Conservation (phyloP, 2,888 invertebrate genomes). For the Antheraea yamamai region DNA sequence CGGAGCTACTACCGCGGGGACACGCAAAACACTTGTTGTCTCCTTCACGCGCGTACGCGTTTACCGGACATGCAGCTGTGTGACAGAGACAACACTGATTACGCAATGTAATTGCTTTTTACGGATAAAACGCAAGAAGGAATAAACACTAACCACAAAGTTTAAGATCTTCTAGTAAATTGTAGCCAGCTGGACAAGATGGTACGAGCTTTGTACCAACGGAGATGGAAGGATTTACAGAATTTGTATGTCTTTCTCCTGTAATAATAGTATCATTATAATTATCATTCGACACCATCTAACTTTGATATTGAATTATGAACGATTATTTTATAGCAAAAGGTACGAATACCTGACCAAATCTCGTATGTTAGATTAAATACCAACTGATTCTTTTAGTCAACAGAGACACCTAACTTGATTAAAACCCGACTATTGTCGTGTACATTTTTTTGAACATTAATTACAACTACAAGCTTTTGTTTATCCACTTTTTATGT, state of each 20-base stretch:
- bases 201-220: conserved; percentile 42
- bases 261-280: not conserved
- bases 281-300: not conserved
- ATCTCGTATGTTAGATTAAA: too few species aligned
- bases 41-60: conserved; percentile 41
- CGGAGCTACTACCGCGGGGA: conserved; percentile 32
- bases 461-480: too few species aligned
- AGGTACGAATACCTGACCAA: too few species aligned
- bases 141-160: conserved; percentile 50
- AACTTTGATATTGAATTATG: not conserved
- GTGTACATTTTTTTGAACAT: too few species aligned
- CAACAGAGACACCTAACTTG: too few species aligned
- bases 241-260: not conserved
- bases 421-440: too few species aligned
- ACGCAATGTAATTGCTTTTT: not conserved
- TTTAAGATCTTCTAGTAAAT: conserved; percentile 42
- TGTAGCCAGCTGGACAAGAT: conserved; percentile 51
- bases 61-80: conserved; percentile 47
- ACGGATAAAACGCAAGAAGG: not conserved
- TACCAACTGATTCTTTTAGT: too few species aligned
- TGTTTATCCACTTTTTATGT: too few species aligned
- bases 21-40: conserved; percentile 43
- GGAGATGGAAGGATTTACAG: not conserved
- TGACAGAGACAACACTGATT: not conserved
- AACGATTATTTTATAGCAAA: too few species aligned